These are phyloP conservation scores for Muntiacus muntjak DNA, from an alignment of 2,113 vertebrate genomes.

Conservation along the genomic window DNA sequence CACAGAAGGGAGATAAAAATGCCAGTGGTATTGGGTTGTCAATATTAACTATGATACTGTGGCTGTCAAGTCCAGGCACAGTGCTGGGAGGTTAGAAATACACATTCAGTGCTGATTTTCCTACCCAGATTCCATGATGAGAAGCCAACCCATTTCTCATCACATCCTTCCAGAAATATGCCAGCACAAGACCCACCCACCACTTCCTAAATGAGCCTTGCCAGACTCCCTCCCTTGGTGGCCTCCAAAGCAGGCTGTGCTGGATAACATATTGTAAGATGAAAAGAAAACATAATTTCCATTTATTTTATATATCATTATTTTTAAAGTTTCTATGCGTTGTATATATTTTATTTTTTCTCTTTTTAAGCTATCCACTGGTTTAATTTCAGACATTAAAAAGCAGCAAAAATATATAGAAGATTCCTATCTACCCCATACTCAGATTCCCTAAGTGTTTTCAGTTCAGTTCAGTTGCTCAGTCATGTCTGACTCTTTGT, in stretches of 20 bases:
- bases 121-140: background rate
- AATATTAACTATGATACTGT: background rate
- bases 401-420: background rate
- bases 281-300: background rate
- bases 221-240: background rate
- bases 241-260: background rate
- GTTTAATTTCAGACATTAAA: background rate
- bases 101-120: background rate
- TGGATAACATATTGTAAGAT: background rate
- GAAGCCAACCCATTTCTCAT: background rate
- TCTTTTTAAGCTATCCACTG: background rate
- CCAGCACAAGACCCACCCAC: background rate
- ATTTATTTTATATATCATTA: background rate
- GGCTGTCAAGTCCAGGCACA: background rate
- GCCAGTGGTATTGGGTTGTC: background rate
- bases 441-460: background rate
- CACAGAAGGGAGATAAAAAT: background rate
- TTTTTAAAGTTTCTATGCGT: background rate
- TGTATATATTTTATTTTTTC: background rate
- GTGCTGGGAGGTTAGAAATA: background rate
- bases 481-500: fast-evolving
- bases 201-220: background rate
- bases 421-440: background rate
- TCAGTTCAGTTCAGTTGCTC: background rate
- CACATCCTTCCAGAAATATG: background rate